Evolutionary conservation across 2,113 vertebrate species (phyloP).

Genomic region (Erythrolamprus reginae): DNA sequence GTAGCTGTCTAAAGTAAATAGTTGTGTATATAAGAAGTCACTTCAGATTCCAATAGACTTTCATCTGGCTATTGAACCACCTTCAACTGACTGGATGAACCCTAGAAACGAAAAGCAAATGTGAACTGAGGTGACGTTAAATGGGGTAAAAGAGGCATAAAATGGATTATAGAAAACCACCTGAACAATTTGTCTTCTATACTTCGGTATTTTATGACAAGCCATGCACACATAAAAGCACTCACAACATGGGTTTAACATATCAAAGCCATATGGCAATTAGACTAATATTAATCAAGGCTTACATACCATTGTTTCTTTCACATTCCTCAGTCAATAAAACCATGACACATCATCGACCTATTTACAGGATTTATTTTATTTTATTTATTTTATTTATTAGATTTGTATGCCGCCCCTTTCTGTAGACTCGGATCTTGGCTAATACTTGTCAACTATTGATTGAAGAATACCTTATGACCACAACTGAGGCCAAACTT

Average conservation of each 20-base stretch:
- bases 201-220: background rate
- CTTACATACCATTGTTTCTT: background rate
- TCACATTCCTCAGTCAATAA: background rate
- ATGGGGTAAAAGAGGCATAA: background rate
- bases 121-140: background rate
- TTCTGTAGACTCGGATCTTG: too few species aligned
- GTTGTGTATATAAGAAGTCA: background rate
- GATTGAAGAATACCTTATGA: background rate
- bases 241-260: background rate
- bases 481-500: background rate
- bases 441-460: background rate
- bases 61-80: background rate
- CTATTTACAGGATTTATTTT: background rate
- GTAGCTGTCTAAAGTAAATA: background rate
- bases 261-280: background rate
- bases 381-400: too few species aligned
- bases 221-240: background rate
- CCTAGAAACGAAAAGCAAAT: background rate
- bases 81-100: background rate
- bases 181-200: background rate
- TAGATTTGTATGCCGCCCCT: too few species aligned
- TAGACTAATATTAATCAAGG: background rate
- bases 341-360: background rate
- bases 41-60: background rate
- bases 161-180: background rate